Evolutionary conservation across 2,797 vertebrate species (phyloP), one percentile per base, ranked within the genome.

Genomic region (Peromyscus nudipes): DNA sequence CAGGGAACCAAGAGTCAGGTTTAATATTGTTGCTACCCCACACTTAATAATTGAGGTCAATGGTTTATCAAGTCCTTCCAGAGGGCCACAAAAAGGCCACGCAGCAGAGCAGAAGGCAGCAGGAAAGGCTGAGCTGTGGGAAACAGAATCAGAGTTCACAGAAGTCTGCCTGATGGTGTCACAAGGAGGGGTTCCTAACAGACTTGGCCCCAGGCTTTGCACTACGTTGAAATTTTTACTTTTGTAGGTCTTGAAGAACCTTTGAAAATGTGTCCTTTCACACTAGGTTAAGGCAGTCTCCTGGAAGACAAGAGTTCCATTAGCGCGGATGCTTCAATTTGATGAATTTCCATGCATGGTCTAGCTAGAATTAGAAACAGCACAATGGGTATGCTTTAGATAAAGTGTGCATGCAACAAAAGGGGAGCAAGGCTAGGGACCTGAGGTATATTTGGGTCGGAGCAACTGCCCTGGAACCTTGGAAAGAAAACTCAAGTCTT

Each of bases 1-100:
- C 97, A 97, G 98, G 98, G 98, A 98, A 96, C 90, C 97, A 97
- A 98, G 98, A 98, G 98, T 99, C 98, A 98, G 98, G 98, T 99
- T 98, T 98, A 99, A 99, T 99, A 98, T 98, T 98, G 97, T 98
- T 98, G 94, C 98, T 98, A 98, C 97, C 96, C 98, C 98, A 98
- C 6, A 19, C 96, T 99, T 99, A 99, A 98, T 99, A 98, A 99
- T 98, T 99, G 99, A 99, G 99, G 98, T 98, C 99, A 98, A 97
- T 94, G 97, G 98, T 97, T 98, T 98, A 98, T 96, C 97, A 92
- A 93, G 94, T 95, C 67, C 16, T 97, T 97, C 93, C 97, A 93
- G 97, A 98, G 96, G 97, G 98, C 98, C 98, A 98, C 96, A 40
- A 92, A 98, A 97, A 97, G 98, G 98, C 98, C 98, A 98, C 95